Conservation (phyloP, 2,888 invertebrate species). For the Cosmorhoe ocellata region DNA sequence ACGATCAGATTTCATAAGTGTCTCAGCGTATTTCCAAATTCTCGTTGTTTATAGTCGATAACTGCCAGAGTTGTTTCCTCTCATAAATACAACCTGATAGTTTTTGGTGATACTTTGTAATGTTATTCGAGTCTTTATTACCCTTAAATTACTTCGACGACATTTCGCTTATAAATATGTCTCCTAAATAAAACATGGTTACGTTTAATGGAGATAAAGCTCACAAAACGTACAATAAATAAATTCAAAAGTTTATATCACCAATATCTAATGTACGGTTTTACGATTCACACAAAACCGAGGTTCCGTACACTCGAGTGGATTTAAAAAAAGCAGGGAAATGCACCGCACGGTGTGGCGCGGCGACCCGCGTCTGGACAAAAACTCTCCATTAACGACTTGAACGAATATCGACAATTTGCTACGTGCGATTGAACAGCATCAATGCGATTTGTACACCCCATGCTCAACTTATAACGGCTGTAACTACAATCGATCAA, state of each 20-base stretch:
- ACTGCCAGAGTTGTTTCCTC: slow-evolving; percentile 31
- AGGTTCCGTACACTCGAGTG: slow-evolving; percentile 54
- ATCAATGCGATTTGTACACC: slow-evolving; percentile 73
- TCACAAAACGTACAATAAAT: slow-evolving; percentile 37
- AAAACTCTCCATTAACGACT: slow-evolving; percentile 70
- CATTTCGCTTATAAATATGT: slow-evolving; percentile 35
- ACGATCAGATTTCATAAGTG: slow-evolving; percentile 32
- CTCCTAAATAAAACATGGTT: slow-evolving; percentile 38
- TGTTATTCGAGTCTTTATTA: slow-evolving; percentile 31
- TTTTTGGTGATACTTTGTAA: slow-evolving; percentile 32
- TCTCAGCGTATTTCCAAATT: slow-evolving; percentile 22
- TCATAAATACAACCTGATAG: slow-evolving; percentile 34
- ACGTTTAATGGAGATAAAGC: slow-evolving; percentile 38
- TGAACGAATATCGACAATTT: slow-evolving; percentile 75
- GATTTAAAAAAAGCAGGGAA: slow-evolving; percentile 51
- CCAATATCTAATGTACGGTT: slow-evolving; percentile 43
- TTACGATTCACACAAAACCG: slow-evolving; percentile 53
- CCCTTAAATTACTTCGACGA: slow-evolving; percentile 35
- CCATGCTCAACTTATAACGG: slow-evolving; percentile 54
- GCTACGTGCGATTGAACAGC: slow-evolving; percentile 77
- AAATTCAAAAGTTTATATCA: slow-evolving; percentile 39
- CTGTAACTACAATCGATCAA: slow-evolving; percentile 25
- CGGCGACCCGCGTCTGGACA: slow-evolving; percentile 43
- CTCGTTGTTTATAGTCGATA: slow-evolving; percentile 27
- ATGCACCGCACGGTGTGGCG: slow-evolving; percentile 50